Evolutionary conservation across 2,797 vertebrate species (phyloP).

Genomic region (Urophycis tenuis): DNA sequence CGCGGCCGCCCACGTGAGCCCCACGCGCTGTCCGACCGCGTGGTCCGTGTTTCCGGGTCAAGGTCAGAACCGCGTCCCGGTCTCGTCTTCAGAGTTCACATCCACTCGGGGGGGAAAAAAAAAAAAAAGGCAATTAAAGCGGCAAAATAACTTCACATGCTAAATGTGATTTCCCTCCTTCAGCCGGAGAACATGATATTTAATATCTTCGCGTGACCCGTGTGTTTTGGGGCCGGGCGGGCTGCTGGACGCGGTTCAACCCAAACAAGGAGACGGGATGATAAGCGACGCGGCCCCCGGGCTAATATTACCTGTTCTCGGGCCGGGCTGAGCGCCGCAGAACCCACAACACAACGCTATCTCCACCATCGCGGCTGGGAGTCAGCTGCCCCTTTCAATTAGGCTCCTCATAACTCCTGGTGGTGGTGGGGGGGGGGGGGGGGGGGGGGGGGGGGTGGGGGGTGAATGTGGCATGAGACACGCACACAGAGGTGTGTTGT

Average conservation of each 20-base stretch:
- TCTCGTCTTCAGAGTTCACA: not conserved
- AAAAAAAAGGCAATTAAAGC: constrained; percentile 35
- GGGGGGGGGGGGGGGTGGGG: no score
- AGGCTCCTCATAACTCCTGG: no score
- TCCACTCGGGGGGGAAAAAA: no score
- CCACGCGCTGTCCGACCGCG: not conserved
- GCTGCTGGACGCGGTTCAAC: no score
- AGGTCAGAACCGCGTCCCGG: constrained; percentile 9
- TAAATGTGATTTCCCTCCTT: no score
- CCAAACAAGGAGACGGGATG: not conserved
- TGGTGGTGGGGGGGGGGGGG: no score
- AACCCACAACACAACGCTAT: not conserved
- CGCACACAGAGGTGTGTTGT: constrained; percentile 11
- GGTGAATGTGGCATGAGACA: constrained; percentile 1
- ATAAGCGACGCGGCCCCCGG: not conserved
- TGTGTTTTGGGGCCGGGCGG: not conserved
- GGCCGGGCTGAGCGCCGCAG: not conserved
- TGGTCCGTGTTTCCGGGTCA: constrained; percentile 22
- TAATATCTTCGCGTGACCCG: not conserved
- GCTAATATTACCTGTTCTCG: not conserved
- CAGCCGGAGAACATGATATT: no score
- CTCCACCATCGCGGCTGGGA: no score
- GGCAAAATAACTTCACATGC: constrained; percentile 12
- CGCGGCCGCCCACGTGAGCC: constrained; percentile 5
- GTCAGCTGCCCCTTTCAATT: no score